phyloP scores from a whole-genome alignment of 2,797 vertebrate genomes.

The Coreius guichenoti region DNA sequence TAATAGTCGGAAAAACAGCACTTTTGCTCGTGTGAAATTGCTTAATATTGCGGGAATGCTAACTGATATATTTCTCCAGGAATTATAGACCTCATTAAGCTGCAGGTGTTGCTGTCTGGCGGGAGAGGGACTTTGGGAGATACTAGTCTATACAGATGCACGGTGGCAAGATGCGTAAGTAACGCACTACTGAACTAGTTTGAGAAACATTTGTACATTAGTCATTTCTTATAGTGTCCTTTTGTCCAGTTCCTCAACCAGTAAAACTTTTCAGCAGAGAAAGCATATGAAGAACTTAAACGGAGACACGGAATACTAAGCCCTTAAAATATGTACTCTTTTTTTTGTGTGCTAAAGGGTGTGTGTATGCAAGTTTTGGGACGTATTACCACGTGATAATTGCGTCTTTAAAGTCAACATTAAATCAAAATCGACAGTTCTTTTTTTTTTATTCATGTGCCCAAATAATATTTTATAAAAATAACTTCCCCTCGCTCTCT shows the following conservation, averaged over 20 bases:
- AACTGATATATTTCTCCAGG: background rate
- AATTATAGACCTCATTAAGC: background rate
- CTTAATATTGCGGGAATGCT: background rate
- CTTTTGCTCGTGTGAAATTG: background rate
- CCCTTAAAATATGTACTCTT: background rate
- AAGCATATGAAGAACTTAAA: background rate
- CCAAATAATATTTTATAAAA: too few relatives aligned
- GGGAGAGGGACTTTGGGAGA: background rate
- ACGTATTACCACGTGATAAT: background rate
- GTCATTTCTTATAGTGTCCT: background rate
- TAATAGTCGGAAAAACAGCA: background rate
- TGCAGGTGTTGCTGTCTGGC: background rate
- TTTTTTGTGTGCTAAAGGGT: background rate
- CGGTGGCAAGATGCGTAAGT: background rate
- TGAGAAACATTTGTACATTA: background rate
- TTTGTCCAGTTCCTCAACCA: background rate
- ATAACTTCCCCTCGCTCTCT: too few relatives aligned
- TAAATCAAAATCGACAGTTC: too few relatives aligned
- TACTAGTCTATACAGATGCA: background rate
- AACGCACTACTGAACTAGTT: too few relatives aligned
- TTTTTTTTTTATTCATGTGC: too few relatives aligned
- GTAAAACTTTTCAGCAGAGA: background rate
- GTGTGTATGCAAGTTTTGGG: background rate
- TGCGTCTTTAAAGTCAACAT: background rate
- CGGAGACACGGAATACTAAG: background rate